Percentiles rank a stretch among this genome's conserved stretches.
Conservation (phyloP, 2,113 vertebrate species). For the Oenanthe oenanthe region DNA sequence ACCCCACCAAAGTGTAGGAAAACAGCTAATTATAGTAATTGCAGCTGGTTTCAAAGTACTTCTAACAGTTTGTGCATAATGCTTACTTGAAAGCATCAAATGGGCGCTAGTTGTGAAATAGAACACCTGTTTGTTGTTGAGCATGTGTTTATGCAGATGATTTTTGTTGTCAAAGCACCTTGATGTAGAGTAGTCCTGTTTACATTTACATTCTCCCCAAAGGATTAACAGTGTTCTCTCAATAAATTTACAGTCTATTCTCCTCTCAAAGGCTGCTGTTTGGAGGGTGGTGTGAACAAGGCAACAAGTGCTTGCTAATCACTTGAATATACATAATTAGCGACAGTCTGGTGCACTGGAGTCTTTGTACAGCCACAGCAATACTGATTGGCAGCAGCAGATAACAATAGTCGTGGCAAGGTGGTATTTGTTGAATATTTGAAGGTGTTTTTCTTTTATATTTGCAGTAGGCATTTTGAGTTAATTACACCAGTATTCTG, state of each 20-base stretch:
- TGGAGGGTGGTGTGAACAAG: constrained; percentile 80
- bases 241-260: constrained; percentile 84
- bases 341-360: constrained; percentile 79
- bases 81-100: constrained; percentile 83
- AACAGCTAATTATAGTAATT: constrained; percentile 87
- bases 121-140: constrained; percentile 93
- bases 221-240: constrained; percentile 85
- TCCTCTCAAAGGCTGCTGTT: constrained; percentile 83
- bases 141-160: constrained; percentile 89
- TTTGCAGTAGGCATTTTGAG: constrained; percentile 58
- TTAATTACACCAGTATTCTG: constrained; percentile 26
- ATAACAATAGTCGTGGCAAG: constrained; percentile 63
- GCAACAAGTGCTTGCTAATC: constrained; percentile 85
- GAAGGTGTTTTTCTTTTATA: constrained; percentile 59
- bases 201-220: constrained; percentile 82
- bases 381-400: constrained; percentile 69
- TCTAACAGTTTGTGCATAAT: constrained; percentile 83
- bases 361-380: constrained; percentile 74
- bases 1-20: constrained; percentile 68
- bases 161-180: constrained; percentile 89
- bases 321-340: constrained; percentile 83
- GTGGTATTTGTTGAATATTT: constrained; percentile 64
- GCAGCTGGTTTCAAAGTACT: constrained; percentile 89
- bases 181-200: constrained; percentile 85
- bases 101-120: constrained; percentile 85